Percentiles rank a stretch among this genome's conserved stretches.
phyloP scores from a whole-genome alignment of 2,797 vertebrate species.

The Xenops minutus region DNA sequence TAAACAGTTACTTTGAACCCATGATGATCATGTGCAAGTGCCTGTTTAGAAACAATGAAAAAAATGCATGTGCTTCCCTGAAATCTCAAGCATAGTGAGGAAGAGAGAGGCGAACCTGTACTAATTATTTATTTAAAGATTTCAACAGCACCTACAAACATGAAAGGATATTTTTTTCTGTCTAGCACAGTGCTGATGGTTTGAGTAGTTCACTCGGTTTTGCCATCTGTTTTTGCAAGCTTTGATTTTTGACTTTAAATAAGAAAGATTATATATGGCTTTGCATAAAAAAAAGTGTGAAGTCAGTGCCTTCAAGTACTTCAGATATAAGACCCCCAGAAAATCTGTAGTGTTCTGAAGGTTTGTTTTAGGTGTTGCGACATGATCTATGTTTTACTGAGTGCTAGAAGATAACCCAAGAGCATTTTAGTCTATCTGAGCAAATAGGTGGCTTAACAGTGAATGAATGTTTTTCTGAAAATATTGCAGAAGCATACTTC shows the following conservation, averaged over 20 bases:
- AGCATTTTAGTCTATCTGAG: background rate
- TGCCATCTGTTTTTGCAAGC: background rate
- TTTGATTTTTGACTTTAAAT: background rate
- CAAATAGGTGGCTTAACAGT: background rate
- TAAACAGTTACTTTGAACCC: background rate
- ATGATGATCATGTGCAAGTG: background rate
- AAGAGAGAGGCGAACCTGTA: background rate
- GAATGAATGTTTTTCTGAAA: background rate
- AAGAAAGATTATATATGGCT: background rate
- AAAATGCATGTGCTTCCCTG: background rate
- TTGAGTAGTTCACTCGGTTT: background rate
- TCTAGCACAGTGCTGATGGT: background rate
- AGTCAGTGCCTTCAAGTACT: background rate
- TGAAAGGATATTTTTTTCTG: background rate
- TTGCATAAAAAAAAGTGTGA: background rate
- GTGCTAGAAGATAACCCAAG: background rate
- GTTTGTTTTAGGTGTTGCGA: background rate
- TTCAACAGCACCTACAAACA: background rate
- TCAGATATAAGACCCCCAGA: background rate
- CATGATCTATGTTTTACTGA: background rate
- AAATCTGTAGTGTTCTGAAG: background rate
- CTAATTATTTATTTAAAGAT: slow-evolving; percentile 2
- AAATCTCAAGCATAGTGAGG: background rate
- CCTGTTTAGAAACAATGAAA: background rate
- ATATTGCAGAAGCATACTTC: background rate